Base-by-base conservation (phyloP, 2,113 vertebrate genomes). In the Otis tarda region DNA sequence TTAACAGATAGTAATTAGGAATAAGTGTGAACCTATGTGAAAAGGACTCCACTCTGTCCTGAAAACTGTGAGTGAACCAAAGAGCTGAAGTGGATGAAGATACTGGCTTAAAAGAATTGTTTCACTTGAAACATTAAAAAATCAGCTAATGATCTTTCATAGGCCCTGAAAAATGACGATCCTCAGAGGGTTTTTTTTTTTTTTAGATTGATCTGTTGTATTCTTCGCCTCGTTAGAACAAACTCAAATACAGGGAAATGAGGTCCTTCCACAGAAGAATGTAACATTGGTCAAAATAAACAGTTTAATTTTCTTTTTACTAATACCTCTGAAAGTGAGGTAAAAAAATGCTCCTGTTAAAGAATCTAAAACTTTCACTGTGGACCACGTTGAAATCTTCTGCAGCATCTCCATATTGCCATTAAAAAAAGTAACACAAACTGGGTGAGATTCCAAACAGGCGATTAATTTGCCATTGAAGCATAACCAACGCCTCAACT, bases 391-490 rank as follows among this genome's bases (percentile, higher is more conserved):
- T 82, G 83, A 61, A 70, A 49, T 85, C 91, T 88, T 90, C 70
- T 75, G 30, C 35, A 33, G 59, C 45, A 19, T 67, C 49, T 89
- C 96, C 88, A 76, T 68, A 53, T 64, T 90, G 80, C 65, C 75
- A 86, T 73, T 90, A 71, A 65, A 95, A 96, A 60, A 90, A 83
- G 85, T 45, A 56, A 45, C 43, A 82, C 94, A 92, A 93, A 90
- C 93, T 89, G 94, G 97, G 86, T 83, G 93, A 83, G 89, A 88
- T 89, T 98, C 97, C 95, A 97, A 96, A 93, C 83, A 95, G 94
- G 93, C 71, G 37, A 97, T 98, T 97, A 96, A 97, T 94, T 96
- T 95, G 83, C 93, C 94, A 95, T n/a, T 95, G 97, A 97, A 97
- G 98, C 98, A 95, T 98, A 96, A 97, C 97, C 95, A 94, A 89